phyloP scores from a whole-genome alignment of 2,113 vertebrate genomes.

The Bubo bubo region DNA sequence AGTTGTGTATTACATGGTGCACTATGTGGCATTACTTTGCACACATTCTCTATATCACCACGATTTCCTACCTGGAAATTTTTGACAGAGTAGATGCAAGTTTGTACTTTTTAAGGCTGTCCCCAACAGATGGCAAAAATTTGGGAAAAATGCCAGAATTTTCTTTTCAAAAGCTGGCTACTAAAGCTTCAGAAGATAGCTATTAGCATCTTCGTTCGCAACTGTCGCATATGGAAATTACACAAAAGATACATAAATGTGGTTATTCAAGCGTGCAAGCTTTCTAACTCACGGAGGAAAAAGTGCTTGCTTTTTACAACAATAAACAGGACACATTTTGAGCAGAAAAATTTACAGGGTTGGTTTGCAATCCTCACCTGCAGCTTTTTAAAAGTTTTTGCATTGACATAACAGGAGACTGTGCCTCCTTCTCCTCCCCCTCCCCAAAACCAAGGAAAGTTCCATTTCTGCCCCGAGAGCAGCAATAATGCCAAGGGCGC shows the following conservation, averaged over 20 bases:
- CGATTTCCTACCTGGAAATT: background rate
- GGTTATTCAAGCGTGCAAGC: background rate
- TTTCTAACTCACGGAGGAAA: background rate
- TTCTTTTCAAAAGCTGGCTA: background rate
- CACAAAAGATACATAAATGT: background rate
- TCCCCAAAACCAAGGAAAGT: background rate
- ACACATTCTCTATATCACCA: accelerated
- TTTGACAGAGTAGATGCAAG: background rate
- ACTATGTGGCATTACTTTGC: no score
- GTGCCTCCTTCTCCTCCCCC: background rate
- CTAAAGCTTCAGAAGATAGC: background rate
- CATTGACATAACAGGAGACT: background rate
- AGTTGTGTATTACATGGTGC: accelerated
- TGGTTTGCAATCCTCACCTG: background rate
- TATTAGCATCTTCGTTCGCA: background rate
- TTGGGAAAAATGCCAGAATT: background rate
- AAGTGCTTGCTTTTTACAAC: background rate
- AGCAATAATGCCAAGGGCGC: background rate
- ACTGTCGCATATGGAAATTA: background rate
- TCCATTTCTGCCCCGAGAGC: background rate
- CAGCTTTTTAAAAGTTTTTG: background rate
- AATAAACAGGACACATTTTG: background rate
- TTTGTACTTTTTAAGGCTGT: background rate
- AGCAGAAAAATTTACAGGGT: background rate
- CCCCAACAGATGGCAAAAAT: background rate